Evolutionary conservation across 2,113 vertebrate genomes (phyloP), one percentile per base, ranked within the genome.

Genomic region (Osmerus eperlanus): DNA sequence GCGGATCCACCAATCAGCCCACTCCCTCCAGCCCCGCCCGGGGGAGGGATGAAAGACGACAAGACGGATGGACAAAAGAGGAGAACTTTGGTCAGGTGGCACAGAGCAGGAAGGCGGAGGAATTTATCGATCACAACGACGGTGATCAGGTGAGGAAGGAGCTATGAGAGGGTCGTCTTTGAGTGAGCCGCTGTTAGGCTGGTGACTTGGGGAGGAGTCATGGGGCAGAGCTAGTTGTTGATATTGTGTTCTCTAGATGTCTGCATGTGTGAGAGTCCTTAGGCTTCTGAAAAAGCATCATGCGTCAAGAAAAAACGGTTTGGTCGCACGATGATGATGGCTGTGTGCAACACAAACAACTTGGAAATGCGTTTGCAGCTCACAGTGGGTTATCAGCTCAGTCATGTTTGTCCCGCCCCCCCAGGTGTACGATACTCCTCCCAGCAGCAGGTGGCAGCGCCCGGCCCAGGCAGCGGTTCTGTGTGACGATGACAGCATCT

Each of bases 371-470:
- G 25, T 15, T n/a, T 66, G 53, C 58, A 25, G 29, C 36, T 29
- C 60, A 18, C 63, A 8, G 51, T 32, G 71, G 28, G 65, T 16
- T 9, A 1, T 47, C 9, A 2, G 2, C 41, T 47, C 41, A 28
- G 25, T 28, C 2, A 47, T 47, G 9, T 47, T 47, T 47, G 41
- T 5, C 9, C 41, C 9, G 1, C 41, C 9, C 41, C 41, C 41
- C 54, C 62, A 93, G 92, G 92, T 93, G 23, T 93, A 93, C 53
- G 92, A 93, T 58, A 93, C 92, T 1, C 92, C 91, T 66, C 91
- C 92, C 8, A 89, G 82, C 67, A 89, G 88, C 68, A 81, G 90
- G 65, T 92, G 92, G 91, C 89, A 91, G 77, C 84, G 87, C 25
- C 71, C 84, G 0, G 81, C 87, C 63, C 73, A 77, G 0, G 60